A percentile compares a stretch with the other conserved stretches of the same genome.
Evolutionary conservation across 2,888 invertebrate species (phyloP).

Genomic region (Dryobota labecula): DNA sequence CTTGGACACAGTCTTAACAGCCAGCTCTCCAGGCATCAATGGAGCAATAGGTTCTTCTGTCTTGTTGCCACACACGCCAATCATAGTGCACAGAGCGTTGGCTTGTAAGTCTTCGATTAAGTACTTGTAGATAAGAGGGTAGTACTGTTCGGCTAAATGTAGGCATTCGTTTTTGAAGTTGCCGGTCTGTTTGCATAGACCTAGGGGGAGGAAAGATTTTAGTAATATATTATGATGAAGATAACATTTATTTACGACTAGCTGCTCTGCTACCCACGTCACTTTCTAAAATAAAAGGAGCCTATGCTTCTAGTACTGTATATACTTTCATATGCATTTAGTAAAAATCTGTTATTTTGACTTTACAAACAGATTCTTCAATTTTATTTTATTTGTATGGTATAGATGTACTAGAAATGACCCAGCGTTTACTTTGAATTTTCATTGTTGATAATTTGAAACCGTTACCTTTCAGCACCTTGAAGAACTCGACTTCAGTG

Average conservation of each 20-base stretch:
- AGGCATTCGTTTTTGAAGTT: conserved; percentile 94
- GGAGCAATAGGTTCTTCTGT: conserved; percentile 90
- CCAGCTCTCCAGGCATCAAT: conserved; percentile 89
- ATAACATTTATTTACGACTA: too few relatives aligned
- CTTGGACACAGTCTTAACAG: conserved; percentile 72
- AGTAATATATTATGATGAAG: too few relatives aligned
- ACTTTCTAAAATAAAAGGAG: too few relatives aligned
- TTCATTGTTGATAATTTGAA: background rate
- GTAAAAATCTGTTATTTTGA: too few relatives aligned
- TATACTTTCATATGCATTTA: too few relatives aligned
- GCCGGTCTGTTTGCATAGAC: conserved; percentile 95
- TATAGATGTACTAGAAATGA: background rate
- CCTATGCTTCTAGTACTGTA: too few relatives aligned
- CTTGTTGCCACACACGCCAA: conserved; percentile 92
- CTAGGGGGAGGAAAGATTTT: conserved; percentile 66
- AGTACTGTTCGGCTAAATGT: conserved; percentile 94
- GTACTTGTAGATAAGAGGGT: conserved; percentile 93
- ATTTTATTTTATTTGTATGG: too few relatives aligned
- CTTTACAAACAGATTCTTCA: too few relatives aligned
- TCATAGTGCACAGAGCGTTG: conserved; percentile 92
- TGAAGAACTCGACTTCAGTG: conserved; percentile 95
- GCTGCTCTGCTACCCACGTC: too few relatives aligned
- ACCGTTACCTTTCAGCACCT: conserved; percentile 91
- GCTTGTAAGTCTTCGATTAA: conserved; percentile 93
- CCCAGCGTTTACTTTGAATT: background rate